Evolutionary conservation across 1,140 invertebrate species (phyloP).

Genomic region (Penaeus indicus): DNA sequence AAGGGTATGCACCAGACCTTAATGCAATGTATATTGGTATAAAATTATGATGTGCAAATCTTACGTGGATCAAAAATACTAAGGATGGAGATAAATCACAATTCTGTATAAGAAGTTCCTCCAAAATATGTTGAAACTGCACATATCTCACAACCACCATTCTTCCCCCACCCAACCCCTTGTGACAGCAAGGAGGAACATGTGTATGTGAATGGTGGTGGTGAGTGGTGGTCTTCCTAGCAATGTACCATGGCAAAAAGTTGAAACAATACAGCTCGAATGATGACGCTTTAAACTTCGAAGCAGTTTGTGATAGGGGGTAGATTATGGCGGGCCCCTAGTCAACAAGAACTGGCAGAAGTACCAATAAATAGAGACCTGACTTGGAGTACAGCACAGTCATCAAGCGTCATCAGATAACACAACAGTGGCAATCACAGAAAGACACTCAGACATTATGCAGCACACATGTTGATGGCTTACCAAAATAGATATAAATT

Average conservation of each 20-base stretch:
- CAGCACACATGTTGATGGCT: conserved; percentile 40
- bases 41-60: conserved; percentile 40
- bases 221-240: conserved; percentile 17
- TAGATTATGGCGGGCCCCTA: conserved; percentile 18
- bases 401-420: conserved; percentile 50
- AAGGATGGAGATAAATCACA: conserved; percentile 37
- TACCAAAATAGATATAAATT: conserved; percentile 49
- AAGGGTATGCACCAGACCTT: conserved; percentile 6
- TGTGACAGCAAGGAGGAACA: conserved; percentile 1
- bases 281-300: conserved; percentile 41
- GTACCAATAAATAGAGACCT: conserved; percentile 30
- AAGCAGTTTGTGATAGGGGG: conserved; percentile 28
- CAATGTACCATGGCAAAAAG: conserved; percentile 36
- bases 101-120: conserved; percentile 38
- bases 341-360: conserved; percentile 41
- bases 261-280: conserved; percentile 34
- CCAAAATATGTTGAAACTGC: conserved; percentile 51
- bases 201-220: conserved; percentile 22
- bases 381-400: conserved; percentile 41
- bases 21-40: not conserved
- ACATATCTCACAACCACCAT: conserved; percentile 29
- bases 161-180: conserved; percentile 25
- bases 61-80: conserved; percentile 33
- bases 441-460: conserved; percentile 46
- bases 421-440: conserved; percentile 47